Base-by-base conservation (phyloP, 2,113 vertebrate species). In the Plotosus lineatus region DNA sequence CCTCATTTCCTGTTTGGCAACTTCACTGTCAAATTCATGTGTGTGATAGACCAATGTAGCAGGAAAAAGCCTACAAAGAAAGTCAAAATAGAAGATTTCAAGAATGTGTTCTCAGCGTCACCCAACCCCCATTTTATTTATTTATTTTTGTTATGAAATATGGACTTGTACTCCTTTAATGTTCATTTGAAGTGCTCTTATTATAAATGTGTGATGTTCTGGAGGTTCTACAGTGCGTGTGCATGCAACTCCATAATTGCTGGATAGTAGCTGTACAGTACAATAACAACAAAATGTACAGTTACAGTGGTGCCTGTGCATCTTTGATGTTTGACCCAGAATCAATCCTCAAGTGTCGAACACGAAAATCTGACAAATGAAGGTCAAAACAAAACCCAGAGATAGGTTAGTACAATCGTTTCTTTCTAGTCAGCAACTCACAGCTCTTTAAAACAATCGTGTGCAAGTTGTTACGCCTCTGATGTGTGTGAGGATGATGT, bases 321-420 rank as follows among this genome's bases (percentile, higher is more conserved):
- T 66, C 6, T 58, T 58, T 26, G 4, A 3, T 28, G 9, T 26
- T 58, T 14, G 10, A 11, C 56, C 26, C 11, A 6, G 26, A 31
- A 31, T 6, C 14, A 15, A 28, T 31, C 28, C 33, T 21, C 17
- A 10, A 8, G 31, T 36, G 33, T 65, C 3, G 7, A 63, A 36
- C 14, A 36, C 6, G 19, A 14, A 33, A 31, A 61, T 33, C 46
- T 56, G 4, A 53, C 31, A 12, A 26, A 76, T 72, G 51, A 21
- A 38, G 15, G 65, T 68, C 60, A 78, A 63, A 81, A 81, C 12
- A 38, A 75, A 75, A 63, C 3, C 42, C 65, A 51, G 61, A 28
- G 61, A 44, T 75, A 61, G 46, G 76, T 71, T 82, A 78, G 63
- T 53, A 75, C 2, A 2, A 31, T 44, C 0, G 38, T 82, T 61